Evolutionary conservation across 2,113 vertebrate species (phyloP), one percentile per base, ranked within the genome.

Genomic region (Anser brachyrhynchus): DNA sequence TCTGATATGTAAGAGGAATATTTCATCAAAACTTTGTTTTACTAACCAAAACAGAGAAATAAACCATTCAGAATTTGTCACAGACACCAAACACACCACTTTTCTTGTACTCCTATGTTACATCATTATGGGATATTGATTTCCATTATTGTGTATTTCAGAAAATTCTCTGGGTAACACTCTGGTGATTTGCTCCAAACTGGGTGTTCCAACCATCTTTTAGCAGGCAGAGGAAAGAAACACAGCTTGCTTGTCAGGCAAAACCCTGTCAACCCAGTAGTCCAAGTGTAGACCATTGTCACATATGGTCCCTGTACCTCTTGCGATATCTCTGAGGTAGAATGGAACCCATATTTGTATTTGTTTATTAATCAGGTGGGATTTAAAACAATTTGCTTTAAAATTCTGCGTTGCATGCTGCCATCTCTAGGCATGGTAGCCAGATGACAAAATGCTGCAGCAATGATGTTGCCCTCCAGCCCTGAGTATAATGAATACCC

Each of bases 41-140:
- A 13, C 19, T 43, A 43, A 43, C 31, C 37, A 82, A 91, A 79
- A 54, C 28, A 80, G 61, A 92, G 25, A 86, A 93, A 94, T 75
- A 28, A 83, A 4, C 82, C 51, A 64, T 52, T 78, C 76, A 69
- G 80, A 89, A 69, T 55, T 77, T 84, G 37, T 86, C 83, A 95
- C 5, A 4, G 64, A 69, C 67, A 91, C 25, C 67, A 77, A 81
- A 71, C 57, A 74, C 35, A 43, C 29, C 78, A 18, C 59, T 71
- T 83, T 93, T 71, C 84, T 90, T 88, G 81, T 88, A 70, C 37
- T 91, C 35, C 28, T 20, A 21, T 44, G 46, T 92, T 72, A 71
- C 41, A 57, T 86, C 26, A 1, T 93, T 92, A 94, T 77, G 86
- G 88, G 43, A 84, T 87, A 97, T 94, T 92, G 94, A 97, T 95